Percentiles rank a stretch among this genome's conserved stretches.
Conservation (phyloP, 2,113 vertebrate genomes). For the Plecotus auritus region DNA sequence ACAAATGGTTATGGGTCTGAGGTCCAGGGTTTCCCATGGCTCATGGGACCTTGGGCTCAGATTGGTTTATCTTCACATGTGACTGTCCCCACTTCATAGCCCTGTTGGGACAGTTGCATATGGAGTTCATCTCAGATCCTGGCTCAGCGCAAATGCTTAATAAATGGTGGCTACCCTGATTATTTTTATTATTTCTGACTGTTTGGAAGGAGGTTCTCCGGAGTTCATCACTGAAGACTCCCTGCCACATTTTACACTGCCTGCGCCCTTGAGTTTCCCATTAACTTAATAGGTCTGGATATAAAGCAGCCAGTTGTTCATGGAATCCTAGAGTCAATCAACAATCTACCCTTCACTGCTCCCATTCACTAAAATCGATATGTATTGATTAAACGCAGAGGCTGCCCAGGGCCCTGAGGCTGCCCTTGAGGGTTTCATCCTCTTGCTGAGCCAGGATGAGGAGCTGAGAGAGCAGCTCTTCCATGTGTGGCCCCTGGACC, state of each 20-base stretch:
- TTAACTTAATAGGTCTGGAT: constrained; percentile 25
- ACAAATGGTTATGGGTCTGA: neutral
- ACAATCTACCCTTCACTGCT: constrained; percentile 52
- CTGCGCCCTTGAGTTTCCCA: neutral
- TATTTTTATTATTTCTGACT: neutral
- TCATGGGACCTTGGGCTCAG: neutral
- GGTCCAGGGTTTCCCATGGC: neutral
- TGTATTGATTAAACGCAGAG: neutral
- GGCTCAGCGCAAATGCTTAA: neutral
- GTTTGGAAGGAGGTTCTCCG: neutral
- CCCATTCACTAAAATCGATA: constrained; percentile 30
- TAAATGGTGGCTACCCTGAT: neutral
- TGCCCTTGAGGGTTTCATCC: neutral
- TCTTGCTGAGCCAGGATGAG: neutral
- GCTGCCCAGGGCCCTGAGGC: neutral
- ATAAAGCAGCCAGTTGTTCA: constrained; percentile 33
- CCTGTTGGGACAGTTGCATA: neutral
- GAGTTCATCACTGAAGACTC: neutral
- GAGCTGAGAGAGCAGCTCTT: neutral
- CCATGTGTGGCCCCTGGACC: neutral
- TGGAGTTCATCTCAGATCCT: neutral
- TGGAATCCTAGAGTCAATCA: constrained; percentile 56
- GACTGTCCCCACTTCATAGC: too few species aligned
- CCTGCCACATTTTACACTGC: neutral
- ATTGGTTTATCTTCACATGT: neutral